These are phyloP conservation scores for Emys orbicularis DNA, from an alignment of 2,797 vertebrate species.

Conservation along the genomic window DNA sequence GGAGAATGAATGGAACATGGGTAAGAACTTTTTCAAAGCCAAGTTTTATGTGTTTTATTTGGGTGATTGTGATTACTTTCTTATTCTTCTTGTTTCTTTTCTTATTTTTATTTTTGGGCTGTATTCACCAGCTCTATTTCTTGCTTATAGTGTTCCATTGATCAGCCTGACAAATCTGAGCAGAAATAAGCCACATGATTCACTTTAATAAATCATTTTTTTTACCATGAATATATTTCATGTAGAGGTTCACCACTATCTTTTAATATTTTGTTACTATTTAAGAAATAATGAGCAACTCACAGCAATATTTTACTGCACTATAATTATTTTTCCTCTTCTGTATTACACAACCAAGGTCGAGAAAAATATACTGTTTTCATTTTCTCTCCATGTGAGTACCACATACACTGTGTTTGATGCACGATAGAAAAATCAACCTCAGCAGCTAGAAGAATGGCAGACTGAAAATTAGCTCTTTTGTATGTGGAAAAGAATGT, in stretches of 20 bases:
- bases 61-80: background rate
- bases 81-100: background rate
- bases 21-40: background rate
- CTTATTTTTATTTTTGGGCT: background rate
- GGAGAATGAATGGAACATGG: background rate
- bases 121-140: background rate
- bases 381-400: background rate
- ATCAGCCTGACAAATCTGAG: background rate
- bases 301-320: background rate
- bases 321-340: background rate
- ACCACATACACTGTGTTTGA: background rate
- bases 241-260: rapidly evolving
- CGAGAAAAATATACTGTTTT: background rate
- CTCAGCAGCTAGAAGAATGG: background rate
- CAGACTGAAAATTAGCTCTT: background rate
- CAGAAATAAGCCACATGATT: background rate
- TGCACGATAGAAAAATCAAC: background rate
- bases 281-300: background rate
- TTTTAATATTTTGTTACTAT: background rate
- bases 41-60: background rate
- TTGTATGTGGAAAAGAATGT: background rate
- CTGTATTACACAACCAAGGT: background rate
- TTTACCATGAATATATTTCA: background rate
- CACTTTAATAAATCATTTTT: background rate
- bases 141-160: background rate